These are phyloP conservation scores for Ceratosolen fusciceps DNA, from an alignment of 1,140 invertebrate species.

Conservation along the genomic window DNA sequence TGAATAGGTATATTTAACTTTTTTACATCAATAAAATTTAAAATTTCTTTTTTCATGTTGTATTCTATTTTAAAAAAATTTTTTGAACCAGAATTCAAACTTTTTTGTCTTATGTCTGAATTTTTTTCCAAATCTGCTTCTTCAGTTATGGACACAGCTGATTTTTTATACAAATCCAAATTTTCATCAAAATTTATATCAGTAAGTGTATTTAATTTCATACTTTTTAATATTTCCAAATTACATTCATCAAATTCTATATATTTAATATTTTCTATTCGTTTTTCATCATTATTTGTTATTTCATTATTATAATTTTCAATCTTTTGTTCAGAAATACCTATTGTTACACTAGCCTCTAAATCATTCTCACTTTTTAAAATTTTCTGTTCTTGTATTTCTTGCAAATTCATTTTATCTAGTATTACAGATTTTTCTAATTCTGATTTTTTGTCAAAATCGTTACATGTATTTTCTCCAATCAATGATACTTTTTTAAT, in stretches of 20 bases:
- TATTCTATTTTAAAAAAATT: slow-evolving; percentile 44
- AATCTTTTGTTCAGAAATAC: neutral
- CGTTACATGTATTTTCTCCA: slow-evolving; percentile 32
- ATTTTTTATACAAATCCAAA: neutral
- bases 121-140: neutral
- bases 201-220: neutral
- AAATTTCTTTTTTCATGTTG: slow-evolving; percentile 3
- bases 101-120: slow-evolving; percentile 18
- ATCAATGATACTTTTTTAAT: neutral
- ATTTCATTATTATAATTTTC: neutral
- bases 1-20: slow-evolving; percentile 34
- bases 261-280: slow-evolving; percentile 15
- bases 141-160: neutral
- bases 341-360: neutral
- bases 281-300: neutral
- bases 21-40: slow-evolving; percentile 19
- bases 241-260: neutral
- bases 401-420: neutral
- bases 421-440: slow-evolving; percentile 4
- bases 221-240: neutral
- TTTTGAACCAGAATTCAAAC: slow-evolving; percentile 39
- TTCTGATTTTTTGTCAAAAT: slow-evolving; percentile 48
- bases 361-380: neutral
- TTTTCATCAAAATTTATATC: slow-evolving; percentile 19
- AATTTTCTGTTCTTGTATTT: neutral